Base-by-base conservation (phyloP, 2,888 invertebrate species). In the Cryptocephalus moraei region DNA sequence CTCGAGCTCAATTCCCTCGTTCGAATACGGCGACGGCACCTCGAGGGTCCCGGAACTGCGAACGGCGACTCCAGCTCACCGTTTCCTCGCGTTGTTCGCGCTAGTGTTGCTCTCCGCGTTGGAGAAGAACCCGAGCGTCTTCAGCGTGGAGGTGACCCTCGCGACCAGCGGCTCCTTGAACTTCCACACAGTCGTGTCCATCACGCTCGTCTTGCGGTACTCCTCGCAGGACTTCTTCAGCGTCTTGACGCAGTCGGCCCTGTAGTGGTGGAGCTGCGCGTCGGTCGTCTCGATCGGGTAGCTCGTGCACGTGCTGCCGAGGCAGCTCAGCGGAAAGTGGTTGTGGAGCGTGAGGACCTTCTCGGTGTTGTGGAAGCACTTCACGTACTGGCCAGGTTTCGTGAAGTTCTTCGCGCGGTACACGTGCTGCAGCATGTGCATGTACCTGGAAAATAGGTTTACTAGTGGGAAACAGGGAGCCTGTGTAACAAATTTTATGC, bases 391-490 rank as follows among this genome's bases (percentile, higher is more conserved):
- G 59, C 91, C 90, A 8, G 91, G 91, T 70, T 91, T 91, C 8
- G 92, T 92, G 73, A 89, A 92, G 73, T 92, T 92, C 65, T 84
- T 83, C 56, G 91, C 86, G 47, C 92, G 79, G 69, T 90, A 88
- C 40, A 91, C 91, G 73, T 92, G 91, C 71, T 91, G 91, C 66
- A 92, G 68, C 92, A 93, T 93, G 72, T 93, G 92, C 86, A 92
- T 82, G 69, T 92, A 90, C 59, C 82, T 81, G 71, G 1, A 52
- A 51, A 32, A 13, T 44, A 44, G n/a, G n/a, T n/a, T n/a, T n/a
- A n/a, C n/a, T n/a, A n/a, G n/a, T n/a, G n/a, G n/a, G 86, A 84
- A 76, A 80, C 84, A 50, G 81, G 82, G 65, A 6, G 6, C 6
- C 22, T 2, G 22, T 22, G 22, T 22, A n/a, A n/a, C n/a, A n/a